A percentile compares a stretch with the other conserved stretches of the same genome.
Evolutionary conservation across 2,888 invertebrate genomes (phyloP).

Genomic region (Himalopsyche japonica): DNA sequence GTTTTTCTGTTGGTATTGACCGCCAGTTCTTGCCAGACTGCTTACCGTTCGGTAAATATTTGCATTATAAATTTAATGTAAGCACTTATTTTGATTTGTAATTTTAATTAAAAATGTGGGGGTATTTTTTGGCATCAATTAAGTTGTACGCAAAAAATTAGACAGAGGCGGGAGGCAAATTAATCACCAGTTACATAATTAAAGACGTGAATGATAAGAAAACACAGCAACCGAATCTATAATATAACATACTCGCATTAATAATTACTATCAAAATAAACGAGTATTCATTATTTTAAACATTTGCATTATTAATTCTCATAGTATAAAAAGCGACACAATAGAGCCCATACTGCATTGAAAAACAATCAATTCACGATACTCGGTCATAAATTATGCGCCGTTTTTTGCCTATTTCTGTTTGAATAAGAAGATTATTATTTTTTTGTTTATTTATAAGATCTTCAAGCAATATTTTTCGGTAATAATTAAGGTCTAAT

Average conservation of each 20-base stretch:
- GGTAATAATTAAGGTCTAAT: slow-evolving; percentile 38
- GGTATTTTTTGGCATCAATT: background rate
- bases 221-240: background rate
- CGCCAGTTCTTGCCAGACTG: too few species aligned
- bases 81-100: background rate
- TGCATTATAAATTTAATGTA: background rate
- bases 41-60: background rate
- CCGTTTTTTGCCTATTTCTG: slow-evolving; percentile 16
- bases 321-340: background rate
- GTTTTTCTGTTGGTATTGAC: too few species aligned
- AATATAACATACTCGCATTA: background rate
- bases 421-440: slow-evolving; percentile 19
- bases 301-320: background rate
- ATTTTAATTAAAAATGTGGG: background rate
- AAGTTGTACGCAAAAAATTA: background rate
- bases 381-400: slow-evolving; percentile 16
- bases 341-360: background rate
- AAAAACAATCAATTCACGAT: slow-evolving; percentile 19
- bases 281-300: background rate
- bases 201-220: background rate
- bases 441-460: slow-evolving; percentile 10
- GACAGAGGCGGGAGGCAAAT: background rate
- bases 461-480: slow-evolving; percentile 14
- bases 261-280: background rate
- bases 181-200: background rate